Evolutionary conservation across 2,888 invertebrate species (phyloP), one percentile per base, ranked within the genome.

Genomic region (Lordiphosa fenestrarum): DNA sequence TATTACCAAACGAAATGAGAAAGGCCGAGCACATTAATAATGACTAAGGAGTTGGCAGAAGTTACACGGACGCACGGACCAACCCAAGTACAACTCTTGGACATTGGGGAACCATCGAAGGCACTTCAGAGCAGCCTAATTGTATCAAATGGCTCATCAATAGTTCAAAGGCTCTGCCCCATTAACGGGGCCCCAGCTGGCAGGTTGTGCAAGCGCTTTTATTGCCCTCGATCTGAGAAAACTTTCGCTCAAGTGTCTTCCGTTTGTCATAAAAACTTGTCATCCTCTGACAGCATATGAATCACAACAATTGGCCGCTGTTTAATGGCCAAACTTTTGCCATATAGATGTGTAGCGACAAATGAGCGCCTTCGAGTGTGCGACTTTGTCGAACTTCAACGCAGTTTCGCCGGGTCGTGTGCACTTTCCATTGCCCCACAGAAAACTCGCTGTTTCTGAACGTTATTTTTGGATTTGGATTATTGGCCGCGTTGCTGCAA

Each of bases 281-380:
- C 60, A 55, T 53, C 46, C 44, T 15, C 70, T 49, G 50, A 52
- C 65, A 71, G 75, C 78, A 82, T 66, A 84, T 84, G 83, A 80
- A 80, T 80, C 80, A 80, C 83, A 54, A 72, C 76, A 68, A 78
- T 80, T 84, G 80, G 59, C 46, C 66, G 51, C 69, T 54, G 70
- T 66, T 83, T 84, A 84, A 85, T 80, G 80, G 83, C 67, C 41
- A 75, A 78, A 80, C 83, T 78, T 78, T 80, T 42, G 53, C 76
- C 78, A 82, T 78, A 50, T 38, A 49, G 44, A 44, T 44, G 44
- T 69, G 74, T 66, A 68, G 71, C 74, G 67, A 76, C 81, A 81
- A 81, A 73, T 81, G 77, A 74, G 64, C 65, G 44, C 68, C 71
- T 59, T 59, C 62, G 55, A 69, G 58, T 67, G 69, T 71, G 67